These are phyloP conservation scores for Perizoma flavofasciatum DNA, from an alignment of 2,888 invertebrate species.

Conservation along the genomic window DNA sequence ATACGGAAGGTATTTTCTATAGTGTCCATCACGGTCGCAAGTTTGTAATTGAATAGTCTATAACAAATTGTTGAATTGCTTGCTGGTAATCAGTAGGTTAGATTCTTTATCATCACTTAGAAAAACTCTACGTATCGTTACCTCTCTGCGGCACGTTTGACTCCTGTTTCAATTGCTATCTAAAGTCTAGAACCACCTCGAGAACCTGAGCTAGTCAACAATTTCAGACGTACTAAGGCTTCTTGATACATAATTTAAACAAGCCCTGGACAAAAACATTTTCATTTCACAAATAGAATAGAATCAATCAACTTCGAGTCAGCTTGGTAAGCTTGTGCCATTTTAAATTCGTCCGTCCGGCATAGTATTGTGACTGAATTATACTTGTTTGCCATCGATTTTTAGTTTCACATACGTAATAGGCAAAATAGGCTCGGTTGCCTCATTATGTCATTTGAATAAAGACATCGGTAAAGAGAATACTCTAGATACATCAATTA, in stretches of 20 bases:
- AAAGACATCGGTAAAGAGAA: constrained; percentile 16
- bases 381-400: constrained; percentile 20
- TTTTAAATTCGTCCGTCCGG: constrained; percentile 11
- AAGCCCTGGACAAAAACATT: constrained; percentile 2
- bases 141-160: too few relatives aligned
- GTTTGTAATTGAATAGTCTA: constrained; percentile 25
- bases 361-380: constrained; percentile 15
- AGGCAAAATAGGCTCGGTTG: constrained; percentile 12
- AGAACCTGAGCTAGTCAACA: background rate
- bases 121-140: too few relatives aligned
- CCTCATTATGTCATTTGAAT: constrained; percentile 29
- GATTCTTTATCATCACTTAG: too few relatives aligned
- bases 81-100: background rate
- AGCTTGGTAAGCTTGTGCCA: background rate
- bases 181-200: too few relatives aligned
- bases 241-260: constrained; percentile 1
- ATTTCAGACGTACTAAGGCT: background rate
- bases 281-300: constrained; percentile 6
- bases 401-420: constrained; percentile 25
- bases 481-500: constrained; percentile 17
- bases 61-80: background rate
- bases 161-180: too few relatives aligned
- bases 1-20: constrained; percentile 41
- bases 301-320: constrained; percentile 3
- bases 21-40: constrained; percentile 32